Percentiles rank a stretch among this genome's conserved stretches.
phyloP scores from a whole-genome alignment of 2,113 vertebrate species.

The Dryoscopus gambensis region DNA sequence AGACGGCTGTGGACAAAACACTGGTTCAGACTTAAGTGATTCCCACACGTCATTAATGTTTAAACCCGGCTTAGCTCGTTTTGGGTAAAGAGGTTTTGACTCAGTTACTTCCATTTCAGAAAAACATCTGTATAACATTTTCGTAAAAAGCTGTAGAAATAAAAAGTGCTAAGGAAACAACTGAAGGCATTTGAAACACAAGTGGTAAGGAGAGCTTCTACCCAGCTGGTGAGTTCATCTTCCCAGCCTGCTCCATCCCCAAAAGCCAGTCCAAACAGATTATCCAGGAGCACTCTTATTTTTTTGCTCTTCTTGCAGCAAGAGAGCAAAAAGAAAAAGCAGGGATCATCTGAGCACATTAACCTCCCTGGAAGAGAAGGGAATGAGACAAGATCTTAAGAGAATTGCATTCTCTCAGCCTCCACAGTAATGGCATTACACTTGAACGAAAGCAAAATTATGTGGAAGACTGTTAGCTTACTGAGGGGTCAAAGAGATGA shows the following conservation, averaged over 20 bases:
- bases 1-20: neutral
- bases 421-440: neutral
- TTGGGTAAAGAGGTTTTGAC: neutral
- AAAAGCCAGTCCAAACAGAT: neutral
- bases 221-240: neutral
- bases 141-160: neutral
- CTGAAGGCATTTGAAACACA: neutral
- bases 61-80: neutral
- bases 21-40: neutral
- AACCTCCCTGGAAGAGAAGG: constrained; percentile 27
- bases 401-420: constrained; percentile 34
- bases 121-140: neutral
- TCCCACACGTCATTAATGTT: neutral
- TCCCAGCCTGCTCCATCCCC: neutral
- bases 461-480: constrained; percentile 35
- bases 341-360: constrained; percentile 38
- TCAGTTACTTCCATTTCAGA: neutral
- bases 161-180: neutral
- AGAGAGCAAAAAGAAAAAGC: neutral
- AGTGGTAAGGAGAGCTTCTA: neutral
- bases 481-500: constrained; percentile 35
- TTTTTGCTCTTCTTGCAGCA: neutral
- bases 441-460: constrained; percentile 42
- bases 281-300: neutral
- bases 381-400: constrained; percentile 20